Conservation (phyloP, 1,140 invertebrate genomes). For the Leptonema lineaticorne region DNA sequence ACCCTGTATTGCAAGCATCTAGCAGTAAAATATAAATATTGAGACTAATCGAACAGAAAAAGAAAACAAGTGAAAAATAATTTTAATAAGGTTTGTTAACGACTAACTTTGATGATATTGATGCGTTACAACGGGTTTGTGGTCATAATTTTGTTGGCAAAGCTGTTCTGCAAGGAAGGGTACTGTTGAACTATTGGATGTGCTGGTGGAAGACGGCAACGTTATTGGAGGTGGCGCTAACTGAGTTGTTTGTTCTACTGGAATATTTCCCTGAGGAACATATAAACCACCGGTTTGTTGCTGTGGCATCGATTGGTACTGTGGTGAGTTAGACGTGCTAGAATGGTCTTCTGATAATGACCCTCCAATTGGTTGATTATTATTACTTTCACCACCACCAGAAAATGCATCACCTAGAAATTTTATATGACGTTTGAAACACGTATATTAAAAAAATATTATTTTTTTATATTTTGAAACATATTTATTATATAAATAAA, state of each 20-base stretch:
- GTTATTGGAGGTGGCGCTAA: slow-evolving; percentile 15
- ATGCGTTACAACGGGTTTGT: slow-evolving; percentile 44
- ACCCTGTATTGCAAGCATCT: slow-evolving; percentile 37
- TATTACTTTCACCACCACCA: slow-evolving; percentile 55
- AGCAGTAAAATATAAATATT: slow-evolving; percentile 17
- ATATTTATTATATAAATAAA: neutral
- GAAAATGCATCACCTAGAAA: slow-evolving; percentile 42
- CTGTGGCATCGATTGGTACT: slow-evolving; percentile 45
- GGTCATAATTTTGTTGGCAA: slow-evolving; percentile 40
- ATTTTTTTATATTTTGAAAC: neutral
- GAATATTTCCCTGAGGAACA: slow-evolving; percentile 5
- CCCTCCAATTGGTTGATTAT: slow-evolving; percentile 50
- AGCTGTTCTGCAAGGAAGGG: slow-evolving; percentile 45
- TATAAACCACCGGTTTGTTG: slow-evolving; percentile 12
- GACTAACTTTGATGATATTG: slow-evolving; percentile 34
- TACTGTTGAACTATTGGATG: slow-evolving; percentile 39
- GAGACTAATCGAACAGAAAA: neutral
- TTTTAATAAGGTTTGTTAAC: neutral
- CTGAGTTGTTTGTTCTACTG: slow-evolving; percentile 14
- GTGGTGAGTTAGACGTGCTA: slow-evolving; percentile 55
- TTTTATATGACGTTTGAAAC: too few relatives aligned
- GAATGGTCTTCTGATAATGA: slow-evolving; percentile 52
- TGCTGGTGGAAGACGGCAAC: neutral
- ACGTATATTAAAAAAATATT: neutral
- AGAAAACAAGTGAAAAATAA: slow-evolving; percentile 12